Base-by-base conservation (phyloP, 2,888 invertebrate species). In the Pandemis cinnamomeana region DNA sequence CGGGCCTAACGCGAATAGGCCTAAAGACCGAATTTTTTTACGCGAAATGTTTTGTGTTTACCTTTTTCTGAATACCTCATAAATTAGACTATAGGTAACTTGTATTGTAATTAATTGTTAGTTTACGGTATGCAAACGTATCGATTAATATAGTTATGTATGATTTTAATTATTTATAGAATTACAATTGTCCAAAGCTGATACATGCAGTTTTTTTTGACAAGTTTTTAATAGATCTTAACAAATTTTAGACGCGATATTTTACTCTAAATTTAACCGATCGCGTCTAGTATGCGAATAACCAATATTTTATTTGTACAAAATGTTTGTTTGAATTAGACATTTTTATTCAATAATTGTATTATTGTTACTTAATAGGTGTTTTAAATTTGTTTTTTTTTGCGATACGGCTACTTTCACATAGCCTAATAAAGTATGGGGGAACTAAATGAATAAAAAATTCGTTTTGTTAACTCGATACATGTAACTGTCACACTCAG, bases 91-190 rank as follows among this genome's bases (percentile, higher is more conserved):
- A 58, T 58, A 58, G 58, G 58, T 58, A 36, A 58, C 27, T 58
- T n/a, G 58, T 58, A 58, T 58, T 69, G 58, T 69, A 72, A 72
- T 72, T 68, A 69, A 73, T 70, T 72, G 63, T 58, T 73, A 66
- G 58, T 62, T 27, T 62, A 72, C 44, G 67, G 42, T 66, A 70
- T 70, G 64, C 20, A 63, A 63, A 20, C 7, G 73, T 69, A 66
- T 73, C 64, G 69, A 73, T 73, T 73, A 69, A 66, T 73, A 20
- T 20, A 73, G 60, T 69, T 73, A 64, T 70, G 58, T 72, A 60
- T 69, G 60, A 66, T 73, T 71, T 66, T 73, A 70, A 73, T 72
- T 72, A 72, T 73, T 73, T 73, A 73, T 73, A 73, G 58, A 58
- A 60, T 69, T 73, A 42, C 69, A 66, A 51, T 41, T 41, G 53